A percentile compares a stretch with the other conserved stretches of the same genome.
These are phyloP conservation scores for Megamerina dolium DNA, from an alignment of 2,888 invertebrate species.

Conservation along the genomic window DNA sequence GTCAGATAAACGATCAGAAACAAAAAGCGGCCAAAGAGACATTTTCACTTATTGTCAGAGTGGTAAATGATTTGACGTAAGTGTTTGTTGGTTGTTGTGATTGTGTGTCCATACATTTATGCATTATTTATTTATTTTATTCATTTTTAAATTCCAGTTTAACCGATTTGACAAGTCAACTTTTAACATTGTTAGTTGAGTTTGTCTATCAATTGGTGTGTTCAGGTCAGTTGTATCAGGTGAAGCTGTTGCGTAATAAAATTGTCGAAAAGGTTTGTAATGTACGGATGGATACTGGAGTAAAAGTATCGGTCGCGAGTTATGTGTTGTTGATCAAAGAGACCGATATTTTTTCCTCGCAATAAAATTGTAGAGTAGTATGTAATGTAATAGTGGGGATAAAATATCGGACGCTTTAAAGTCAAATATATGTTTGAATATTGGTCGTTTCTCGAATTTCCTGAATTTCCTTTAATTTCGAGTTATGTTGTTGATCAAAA, in stretches of 20 bases:
- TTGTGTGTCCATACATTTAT: not conserved
- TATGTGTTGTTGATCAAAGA: no score
- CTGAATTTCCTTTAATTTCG: no score
- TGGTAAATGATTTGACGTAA: conserved; percentile 94
- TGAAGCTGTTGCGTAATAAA: conserved; percentile 82
- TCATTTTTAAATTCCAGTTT: conserved; percentile 54
- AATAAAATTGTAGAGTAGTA: no score
- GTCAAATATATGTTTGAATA: no score
- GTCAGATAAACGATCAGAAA: conserved; percentile 60
- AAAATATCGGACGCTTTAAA: no score
- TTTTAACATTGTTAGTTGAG: conserved; percentile 80
- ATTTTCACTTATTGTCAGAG: conserved; percentile 86
- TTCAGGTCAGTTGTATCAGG: conserved; percentile 85
- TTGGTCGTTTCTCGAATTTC: no score
- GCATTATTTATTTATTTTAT: not conserved
- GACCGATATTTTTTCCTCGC: no score
- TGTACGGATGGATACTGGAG: no score
- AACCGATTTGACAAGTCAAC: conserved; percentile 73
- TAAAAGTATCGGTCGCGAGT: not conserved
- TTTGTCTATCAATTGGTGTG: conserved; percentile 91
- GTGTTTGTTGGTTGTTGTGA: conserved; percentile 41
- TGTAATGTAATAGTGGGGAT: no score
- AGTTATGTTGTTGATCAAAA: no score
- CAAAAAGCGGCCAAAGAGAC: conserved; percentile 78
- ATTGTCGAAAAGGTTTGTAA: conserved; percentile 71